These are phyloP conservation scores for Chelonus formosanus DNA, from an alignment of 2,888 invertebrate genomes.

Conservation along the genomic window DNA sequence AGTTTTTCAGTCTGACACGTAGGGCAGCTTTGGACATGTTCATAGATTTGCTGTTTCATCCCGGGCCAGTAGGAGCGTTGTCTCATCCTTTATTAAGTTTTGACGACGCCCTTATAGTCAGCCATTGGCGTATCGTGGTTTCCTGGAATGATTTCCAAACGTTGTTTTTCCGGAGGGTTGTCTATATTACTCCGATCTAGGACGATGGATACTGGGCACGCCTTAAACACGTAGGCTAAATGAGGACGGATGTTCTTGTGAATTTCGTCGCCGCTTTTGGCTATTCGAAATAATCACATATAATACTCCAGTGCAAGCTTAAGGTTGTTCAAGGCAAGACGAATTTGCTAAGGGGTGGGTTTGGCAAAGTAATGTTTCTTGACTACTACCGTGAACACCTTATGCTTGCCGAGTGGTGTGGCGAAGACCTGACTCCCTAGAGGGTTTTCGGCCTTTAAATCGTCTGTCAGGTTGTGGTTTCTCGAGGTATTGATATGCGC, in stretches of 20 bases:
- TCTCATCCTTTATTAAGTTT: constrained; percentile 37
- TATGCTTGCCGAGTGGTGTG: not conserved
- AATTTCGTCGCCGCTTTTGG: not conserved
- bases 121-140: constrained; percentile 34
- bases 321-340: not conserved
- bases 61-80: constrained; percentile 8
- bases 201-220: not conserved
- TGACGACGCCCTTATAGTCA: constrained; percentile 42
- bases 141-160: constrained; percentile 30
- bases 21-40: constrained; percentile 26
- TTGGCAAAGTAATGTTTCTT: not conserved
- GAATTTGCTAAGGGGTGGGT: not conserved
- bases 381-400: not conserved
- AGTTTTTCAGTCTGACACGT: constrained; percentile 37
- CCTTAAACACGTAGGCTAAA: not conserved
- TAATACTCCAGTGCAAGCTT: not conserved
- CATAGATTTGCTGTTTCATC: too few species aligned
- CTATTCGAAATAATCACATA: too few species aligned
- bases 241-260: too few species aligned
- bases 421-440: not conserved
- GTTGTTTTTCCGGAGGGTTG: constrained; percentile 8
- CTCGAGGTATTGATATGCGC: too few species aligned
- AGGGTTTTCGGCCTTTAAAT: constrained; percentile 1
- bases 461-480: not conserved
- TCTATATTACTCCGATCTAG: constrained; percentile 21